A percentile compares a stretch with the other conserved stretches of the same genome.
These are phyloP conservation scores for Helicolenus hilgendorfi DNA, from an alignment of 2,797 vertebrate genomes.

Conservation along the genomic window DNA sequence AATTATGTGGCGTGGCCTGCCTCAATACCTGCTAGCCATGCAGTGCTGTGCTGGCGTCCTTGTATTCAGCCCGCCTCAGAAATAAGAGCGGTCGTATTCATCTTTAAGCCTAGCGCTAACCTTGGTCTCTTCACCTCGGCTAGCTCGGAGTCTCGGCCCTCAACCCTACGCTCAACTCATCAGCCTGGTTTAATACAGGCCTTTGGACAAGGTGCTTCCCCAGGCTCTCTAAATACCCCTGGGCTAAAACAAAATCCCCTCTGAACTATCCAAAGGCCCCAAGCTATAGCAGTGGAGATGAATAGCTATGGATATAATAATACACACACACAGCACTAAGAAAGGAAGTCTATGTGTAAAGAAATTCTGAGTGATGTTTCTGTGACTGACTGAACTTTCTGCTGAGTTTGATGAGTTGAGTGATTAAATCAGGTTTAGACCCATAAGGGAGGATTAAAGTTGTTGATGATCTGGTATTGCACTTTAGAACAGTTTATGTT, in stretches of 20 bases:
- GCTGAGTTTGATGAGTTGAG: not conserved
- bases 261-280: slow-evolving; percentile 81
- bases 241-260: slow-evolving; percentile 88
- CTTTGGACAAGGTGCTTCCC: slow-evolving; percentile 95
- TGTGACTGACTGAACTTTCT: not conserved
- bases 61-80: slow-evolving; percentile 92
- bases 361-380: not conserved
- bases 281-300: slow-evolving; percentile 34
- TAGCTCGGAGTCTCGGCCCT: slow-evolving; percentile 90
- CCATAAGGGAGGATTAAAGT: too few relatives aligned
- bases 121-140: slow-evolving; percentile 81
- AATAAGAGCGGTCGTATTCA: slow-evolving; percentile 76
- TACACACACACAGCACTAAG: not conserved
- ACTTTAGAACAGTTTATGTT: not conserved
- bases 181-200: slow-evolving; percentile 92
- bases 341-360: slow-evolving; percentile 22
- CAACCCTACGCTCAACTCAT: slow-evolving; percentile 94
- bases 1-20: slow-evolving; percentile 96
- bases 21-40: slow-evolving; percentile 96
- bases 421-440: not conserved
- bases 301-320: slow-evolving; percentile 40
- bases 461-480: not conserved
- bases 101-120: slow-evolving; percentile 63
- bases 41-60: slow-evolving; percentile 93
- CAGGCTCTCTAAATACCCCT: slow-evolving; percentile 86